A percentile compares a stretch with the other conserved stretches of the same genome.
Conservation (phyloP, 1,140 invertebrate species). For the Drosophila fuyamai region DNA sequence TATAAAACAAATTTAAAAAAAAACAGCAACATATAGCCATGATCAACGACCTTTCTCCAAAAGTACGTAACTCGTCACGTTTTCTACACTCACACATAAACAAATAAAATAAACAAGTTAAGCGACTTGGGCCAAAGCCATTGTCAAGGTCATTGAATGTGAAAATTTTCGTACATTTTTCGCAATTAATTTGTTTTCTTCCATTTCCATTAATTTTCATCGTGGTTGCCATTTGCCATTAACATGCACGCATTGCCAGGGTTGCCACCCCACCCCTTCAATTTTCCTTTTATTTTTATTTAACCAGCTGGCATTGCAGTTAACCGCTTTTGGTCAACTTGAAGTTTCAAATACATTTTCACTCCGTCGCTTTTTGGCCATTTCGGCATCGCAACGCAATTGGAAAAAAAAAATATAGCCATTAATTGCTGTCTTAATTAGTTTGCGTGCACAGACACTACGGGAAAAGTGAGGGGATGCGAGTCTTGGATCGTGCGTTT, state of each 20-base stretch:
- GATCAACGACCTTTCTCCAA: constrained; percentile 80
- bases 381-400: constrained; percentile 43
- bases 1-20: constrained; percentile 40
- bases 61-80: constrained; percentile 78
- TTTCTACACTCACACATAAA: constrained; percentile 62
- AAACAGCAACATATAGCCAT: constrained; percentile 53
- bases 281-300: constrained; percentile 30
- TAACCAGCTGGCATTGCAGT: constrained; percentile 25
- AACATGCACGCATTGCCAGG: constrained; percentile 43
- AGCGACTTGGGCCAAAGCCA: constrained; percentile 63
- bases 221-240: constrained; percentile 44
- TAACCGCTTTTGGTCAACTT: constrained; percentile 50
- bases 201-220: constrained; percentile 41
- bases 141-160: constrained; percentile 80
- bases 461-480: constrained; percentile 15
- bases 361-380: constrained; percentile 45
- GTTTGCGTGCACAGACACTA: constrained; percentile 33
- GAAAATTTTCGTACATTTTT: constrained; percentile 70
- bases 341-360: constrained; percentile 65
- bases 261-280: neutral
- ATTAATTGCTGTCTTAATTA: constrained; percentile 53
- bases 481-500: constrained; percentile 26
- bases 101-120: constrained; percentile 29
- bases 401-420: constrained; percentile 28
- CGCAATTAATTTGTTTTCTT: constrained; percentile 68